Evolutionary conservation across 2,888 invertebrate genomes (phyloP).

Genomic region (Diadegma fenestrale): DNA sequence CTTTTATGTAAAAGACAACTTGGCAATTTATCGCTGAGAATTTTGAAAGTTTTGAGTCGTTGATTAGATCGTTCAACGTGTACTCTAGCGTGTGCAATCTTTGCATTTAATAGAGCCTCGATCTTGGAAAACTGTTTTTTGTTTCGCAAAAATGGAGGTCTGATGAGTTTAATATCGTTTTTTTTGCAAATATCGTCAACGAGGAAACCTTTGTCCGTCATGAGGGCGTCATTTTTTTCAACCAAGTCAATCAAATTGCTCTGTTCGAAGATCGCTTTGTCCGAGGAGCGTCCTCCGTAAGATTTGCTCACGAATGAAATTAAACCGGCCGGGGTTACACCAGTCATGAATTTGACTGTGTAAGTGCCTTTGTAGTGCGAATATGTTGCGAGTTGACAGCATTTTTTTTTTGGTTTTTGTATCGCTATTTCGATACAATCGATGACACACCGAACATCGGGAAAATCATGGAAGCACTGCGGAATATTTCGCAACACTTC

Average conservation of each 20-base stretch:
- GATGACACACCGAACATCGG: conserved; percentile 65
- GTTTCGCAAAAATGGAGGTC: conserved; percentile 28
- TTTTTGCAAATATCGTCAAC: conserved; percentile 17
- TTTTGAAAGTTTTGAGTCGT: conserved; percentile 66
- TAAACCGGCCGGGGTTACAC: conserved; percentile 9
- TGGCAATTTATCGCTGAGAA: conserved; percentile 50
- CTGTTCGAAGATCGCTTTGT: conserved; percentile 41
- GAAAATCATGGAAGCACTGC: conserved; percentile 69
- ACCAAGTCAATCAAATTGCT: conserved; percentile 22
- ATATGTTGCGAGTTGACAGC: conserved; percentile 18
- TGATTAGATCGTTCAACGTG: conserved; percentile 70
- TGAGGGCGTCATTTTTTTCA: conserved; percentile 18
- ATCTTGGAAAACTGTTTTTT: conserved; percentile 63
- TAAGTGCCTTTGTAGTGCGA: conserved; percentile 1
- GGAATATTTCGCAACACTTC: conserved; percentile 69
- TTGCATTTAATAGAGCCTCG: conserved; percentile 48
- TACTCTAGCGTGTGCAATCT: conserved; percentile 67
- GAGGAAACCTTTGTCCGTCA: conserved; percentile 24
- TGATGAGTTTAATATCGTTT: conserved; percentile 3
- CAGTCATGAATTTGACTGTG: conserved; percentile 23
- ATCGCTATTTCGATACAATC: conserved; percentile 70
- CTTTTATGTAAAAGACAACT: conserved; percentile 26
- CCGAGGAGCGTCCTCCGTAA: conserved; percentile 27
- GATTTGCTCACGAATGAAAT: background rate
- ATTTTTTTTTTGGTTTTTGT: conserved; percentile 2